Conservation (phyloP, 2,113 vertebrate genomes). For the zebrafish (Danio rerio) region GRCz12tu NC_133178.1:33997001-33997500, state of each 20-base stretch:
- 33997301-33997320: background rate
- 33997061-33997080: background rate
- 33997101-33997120: background rate
- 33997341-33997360: background rate
- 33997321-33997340: slow-evolving; percentile 15
- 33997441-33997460: background rate
- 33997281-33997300: slow-evolving; percentile 2
- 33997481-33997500: background rate
- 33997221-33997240: background rate
- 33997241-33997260: background rate
- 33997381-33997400: slow-evolving; percentile 22
- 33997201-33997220: background rate
- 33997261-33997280: background rate
- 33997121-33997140: background rate
- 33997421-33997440: slow-evolving; percentile 8
- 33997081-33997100: background rate
- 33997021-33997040: background rate
- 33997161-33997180: background rate
- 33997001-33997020: background rate
- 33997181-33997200: background rate
- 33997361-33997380: slow-evolving; percentile 5
- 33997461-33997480: background rate
- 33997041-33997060: background rate
- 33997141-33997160: background rate
- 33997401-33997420: background rate